Base-by-base conservation (phyloP, 2,797 vertebrate species). In the Aythya fuligula region DNA sequence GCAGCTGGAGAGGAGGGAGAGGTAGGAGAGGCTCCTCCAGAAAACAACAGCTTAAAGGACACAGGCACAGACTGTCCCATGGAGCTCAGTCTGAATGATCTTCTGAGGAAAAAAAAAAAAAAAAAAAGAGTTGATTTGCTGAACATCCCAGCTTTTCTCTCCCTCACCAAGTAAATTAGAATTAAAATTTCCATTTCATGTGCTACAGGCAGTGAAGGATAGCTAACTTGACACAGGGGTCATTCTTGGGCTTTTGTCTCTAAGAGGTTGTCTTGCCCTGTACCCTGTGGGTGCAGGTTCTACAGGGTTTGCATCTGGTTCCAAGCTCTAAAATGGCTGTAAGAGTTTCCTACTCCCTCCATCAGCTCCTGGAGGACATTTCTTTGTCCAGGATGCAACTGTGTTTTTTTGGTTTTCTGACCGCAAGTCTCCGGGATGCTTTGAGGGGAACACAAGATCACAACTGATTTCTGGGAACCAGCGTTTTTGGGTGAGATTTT, bases 261-360 rank as follows among this genome's bases (percentile, higher is more conserved):
- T 54, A 1, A 69, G 16, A 1, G 36, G 51, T 6, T 4, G 47
- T 28, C 30, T 22, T 41, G 49, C 36, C 67, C 58, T 32, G 58
- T 28, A 19, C 45, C 58, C 60, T 28, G 10, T 14, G 38, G 28
- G 18, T 60, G 39, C 7, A 2, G 41, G 57, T 49, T n/a, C 53
- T 56, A 61, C 30, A 13, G 15, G 11, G 6, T 53, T 39, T 72
- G 56, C n/a, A 13, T 79, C 78, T 38, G 11, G 22, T 22, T 75
- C 57, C 58, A 32, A 54, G 13, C n/a, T 87, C 43, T 66, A 30
- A 72, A 90, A 5, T 1, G 19, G 20, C 21, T 64, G 11, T 43
- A 38, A 78, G 67, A 41, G 30, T 60, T 93, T 91, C 67, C 82
- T 89, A 67, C 12, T 25, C 17, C 7, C 39, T 83, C 69, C 72